phyloP scores from a whole-genome alignment of 2,113 vertebrate species.

The Calonectris borealis region DNA sequence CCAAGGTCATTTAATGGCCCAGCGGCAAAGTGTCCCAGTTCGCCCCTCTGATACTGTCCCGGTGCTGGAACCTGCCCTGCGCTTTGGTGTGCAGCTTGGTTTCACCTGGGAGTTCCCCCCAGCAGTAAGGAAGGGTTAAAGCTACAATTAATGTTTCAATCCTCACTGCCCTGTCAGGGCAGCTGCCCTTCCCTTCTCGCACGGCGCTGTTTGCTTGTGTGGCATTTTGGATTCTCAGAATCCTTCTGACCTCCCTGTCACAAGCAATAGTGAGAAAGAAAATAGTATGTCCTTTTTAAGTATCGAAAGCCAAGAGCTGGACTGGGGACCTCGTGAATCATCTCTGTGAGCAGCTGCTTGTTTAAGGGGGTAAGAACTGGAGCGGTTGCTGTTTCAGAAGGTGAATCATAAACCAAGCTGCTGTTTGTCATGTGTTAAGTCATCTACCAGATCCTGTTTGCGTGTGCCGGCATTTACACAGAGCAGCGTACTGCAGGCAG shows the following conservation, averaged over 20 bases:
- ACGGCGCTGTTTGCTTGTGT: not conserved
- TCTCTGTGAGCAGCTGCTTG: not conserved
- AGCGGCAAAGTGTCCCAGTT: not conserved
- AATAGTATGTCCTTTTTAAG: conserved; percentile 29
- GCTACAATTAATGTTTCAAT: not conserved
- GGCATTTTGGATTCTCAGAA: not conserved
- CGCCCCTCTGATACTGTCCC: accelerated
- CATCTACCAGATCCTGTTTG: not conserved
- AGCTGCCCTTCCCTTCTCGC: not conserved
- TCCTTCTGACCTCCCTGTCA: not conserved
- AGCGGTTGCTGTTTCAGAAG: not conserved
- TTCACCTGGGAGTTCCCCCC: not conserved
- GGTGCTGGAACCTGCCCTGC: not conserved
- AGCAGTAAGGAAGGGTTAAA: not conserved
- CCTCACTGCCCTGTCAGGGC: not conserved
- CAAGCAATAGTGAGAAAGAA: not conserved
- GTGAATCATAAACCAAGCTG: not conserved
- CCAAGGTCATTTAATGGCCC: too few species aligned
- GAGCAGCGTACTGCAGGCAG: not conserved
- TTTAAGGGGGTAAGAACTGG: not conserved
- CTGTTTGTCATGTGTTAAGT: not conserved
- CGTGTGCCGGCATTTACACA: not conserved
- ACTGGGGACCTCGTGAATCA: not conserved
- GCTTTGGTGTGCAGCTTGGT: not conserved
- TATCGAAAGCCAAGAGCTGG: not conserved